Evolutionary conservation across 2,797 vertebrate genomes (phyloP).

Genomic region (Artibeus jamaicensis): DNA sequence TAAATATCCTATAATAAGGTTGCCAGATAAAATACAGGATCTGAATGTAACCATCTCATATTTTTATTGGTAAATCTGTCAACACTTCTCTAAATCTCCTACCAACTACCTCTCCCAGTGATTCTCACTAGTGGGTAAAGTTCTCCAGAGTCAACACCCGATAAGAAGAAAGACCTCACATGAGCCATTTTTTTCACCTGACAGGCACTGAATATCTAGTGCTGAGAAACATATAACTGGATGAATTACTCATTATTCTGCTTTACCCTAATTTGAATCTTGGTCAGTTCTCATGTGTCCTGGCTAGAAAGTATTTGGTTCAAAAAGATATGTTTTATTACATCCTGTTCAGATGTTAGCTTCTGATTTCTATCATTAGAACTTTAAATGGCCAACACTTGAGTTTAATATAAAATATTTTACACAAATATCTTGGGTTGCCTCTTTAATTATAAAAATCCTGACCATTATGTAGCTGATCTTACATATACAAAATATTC

Average conservation of each 20-base stretch:
- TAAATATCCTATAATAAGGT: not conserved
- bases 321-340: constrained; percentile 41
- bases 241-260: not conserved
- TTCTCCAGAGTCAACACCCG: not conserved
- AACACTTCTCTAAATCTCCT: not conserved
- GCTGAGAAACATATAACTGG: not conserved
- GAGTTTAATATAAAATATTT: constrained; percentile 50
- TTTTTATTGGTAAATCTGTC: not conserved
- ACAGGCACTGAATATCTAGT: not conserved
- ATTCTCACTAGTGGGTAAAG: not conserved
- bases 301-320: constrained; percentile 44
- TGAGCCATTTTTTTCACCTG: not conserved
- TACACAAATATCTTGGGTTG: constrained; percentile 58
- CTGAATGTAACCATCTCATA: not conserved
- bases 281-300: not conserved
- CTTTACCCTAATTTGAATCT: constrained; percentile 24
- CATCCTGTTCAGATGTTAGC: constrained; percentile 41
- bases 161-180: not conserved
- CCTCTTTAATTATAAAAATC: constrained; percentile 74
- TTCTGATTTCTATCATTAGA: not conserved
- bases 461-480: constrained; percentile 70
- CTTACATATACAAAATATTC: constrained; percentile 78
- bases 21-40: not conserved
- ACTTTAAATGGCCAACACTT: not conserved
- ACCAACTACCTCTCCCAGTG: no score